Evolutionary conservation across 2,797 vertebrate species (phyloP), one percentile per base, ranked within the genome.

Genomic region (Danionella dracula): DNA sequence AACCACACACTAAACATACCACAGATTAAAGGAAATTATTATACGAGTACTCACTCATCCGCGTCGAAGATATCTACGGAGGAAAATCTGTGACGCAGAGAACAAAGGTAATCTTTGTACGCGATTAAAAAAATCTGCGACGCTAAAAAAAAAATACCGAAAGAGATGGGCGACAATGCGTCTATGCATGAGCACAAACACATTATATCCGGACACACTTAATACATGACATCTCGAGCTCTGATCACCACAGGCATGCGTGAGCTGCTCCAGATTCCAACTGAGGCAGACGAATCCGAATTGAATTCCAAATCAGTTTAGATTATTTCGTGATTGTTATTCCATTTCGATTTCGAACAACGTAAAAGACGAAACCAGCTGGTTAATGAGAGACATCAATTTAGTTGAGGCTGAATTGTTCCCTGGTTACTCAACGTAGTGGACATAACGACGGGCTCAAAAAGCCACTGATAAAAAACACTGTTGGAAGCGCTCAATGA

Each of bases 31-130:
- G 6, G 6, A 3, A 3, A 27, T 48, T 48, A 54, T 13, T 12
- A 20, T 27, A 37, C 46, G 40, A 7, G 20, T 20, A 45, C 51
- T 31, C 40, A 31, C 4, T 41, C 35, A 15, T 7, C 13, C 7
- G 46, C 12, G 32, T 38, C 49, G 27, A 40, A 17, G 42, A 35
- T 17, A 34, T 45, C 57, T 32, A 56, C 34, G 16, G 8, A 49
- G 49, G 17, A 5, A 42, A 32, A 41, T 23, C 68, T 57, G 64
- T 77, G 75, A 68, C 75, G 68, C 75, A 77, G 75, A 74, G 71
- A 74, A 76, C 71, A 76, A 76, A 74, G 68, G 46, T 69, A 60
- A 51, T 29, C 55, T 46, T 16, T 32, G 8, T 13, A 50, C 60
- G 35, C 32, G 42, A 71, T 60, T 46, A 46, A 53, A 53, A 8